Conservation (phyloP, 2,888 invertebrate species). For the Sinopyrophorus schimmeli region DNA sequence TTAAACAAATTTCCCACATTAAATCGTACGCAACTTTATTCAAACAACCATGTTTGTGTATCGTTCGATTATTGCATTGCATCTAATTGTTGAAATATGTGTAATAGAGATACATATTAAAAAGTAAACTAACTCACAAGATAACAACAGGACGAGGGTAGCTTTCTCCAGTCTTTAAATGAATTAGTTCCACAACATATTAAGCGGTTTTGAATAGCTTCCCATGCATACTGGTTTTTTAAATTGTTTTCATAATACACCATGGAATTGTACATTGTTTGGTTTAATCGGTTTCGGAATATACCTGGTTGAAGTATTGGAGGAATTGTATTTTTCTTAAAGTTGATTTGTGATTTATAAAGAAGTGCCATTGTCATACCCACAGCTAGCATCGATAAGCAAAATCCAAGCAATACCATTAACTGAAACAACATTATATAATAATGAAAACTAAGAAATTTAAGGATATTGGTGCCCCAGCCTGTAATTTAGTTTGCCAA, state of each 20-base stretch:
- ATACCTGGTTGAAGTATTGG: constrained; percentile 14
- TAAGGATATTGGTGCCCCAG: too few species aligned
- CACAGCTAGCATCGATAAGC: constrained; percentile 25
- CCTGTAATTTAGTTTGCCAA: too few species aligned
- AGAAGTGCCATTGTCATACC: constrained; percentile 24
- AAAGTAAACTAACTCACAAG: constrained; percentile 11
- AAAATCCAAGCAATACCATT: constrained; percentile 26
- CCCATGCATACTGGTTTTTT: constrained; percentile 27
- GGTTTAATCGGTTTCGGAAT: constrained; percentile 24
- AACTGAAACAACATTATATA: constrained; percentile 17
- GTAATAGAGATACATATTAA: not conserved
- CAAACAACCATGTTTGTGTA: constrained; percentile 30
- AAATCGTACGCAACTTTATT: constrained; percentile 33
- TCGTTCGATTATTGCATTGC: not conserved
- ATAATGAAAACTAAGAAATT: not conserved
- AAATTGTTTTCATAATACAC: constrained; percentile 15
- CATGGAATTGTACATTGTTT: constrained; percentile 25
- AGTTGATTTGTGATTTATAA: constrained; percentile 24
- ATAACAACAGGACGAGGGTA: constrained; percentile 31
- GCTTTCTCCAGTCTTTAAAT: constrained; percentile 29
- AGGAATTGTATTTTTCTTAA: constrained; percentile 14
- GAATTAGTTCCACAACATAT: constrained; percentile 35
- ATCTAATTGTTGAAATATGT: not conserved
- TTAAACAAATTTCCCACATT: constrained; percentile 33
- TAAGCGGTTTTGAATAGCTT: constrained; percentile 31